Conservation (phyloP, 2,888 invertebrate species). For the Ernsta delagoae region DNA sequence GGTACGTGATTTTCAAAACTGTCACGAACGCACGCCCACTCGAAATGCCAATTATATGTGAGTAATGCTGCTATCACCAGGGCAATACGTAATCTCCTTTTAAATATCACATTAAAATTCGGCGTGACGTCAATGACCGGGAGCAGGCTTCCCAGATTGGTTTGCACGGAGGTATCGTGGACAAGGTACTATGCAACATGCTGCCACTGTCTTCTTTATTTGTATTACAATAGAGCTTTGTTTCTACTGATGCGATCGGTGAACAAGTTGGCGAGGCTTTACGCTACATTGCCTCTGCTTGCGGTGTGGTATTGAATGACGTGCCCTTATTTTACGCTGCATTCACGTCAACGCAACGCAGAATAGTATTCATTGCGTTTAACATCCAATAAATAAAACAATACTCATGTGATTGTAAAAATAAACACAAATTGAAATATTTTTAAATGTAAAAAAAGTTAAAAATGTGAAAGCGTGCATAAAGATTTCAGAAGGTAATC, state of each 20-base stretch:
- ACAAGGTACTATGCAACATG: constrained; percentile 16
- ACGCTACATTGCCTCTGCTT: constrained; percentile 52
- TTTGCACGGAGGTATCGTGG: constrained; percentile 42
- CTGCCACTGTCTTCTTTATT: not conserved
- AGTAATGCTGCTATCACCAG: constrained; percentile 38
- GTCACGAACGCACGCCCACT: constrained; percentile 28
- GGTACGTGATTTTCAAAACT: constrained; percentile 26
- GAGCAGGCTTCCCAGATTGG: constrained; percentile 46
- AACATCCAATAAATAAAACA: not conserved
- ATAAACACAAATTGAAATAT: not conserved
- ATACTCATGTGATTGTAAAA: not conserved
- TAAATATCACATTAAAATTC: constrained; percentile 39
- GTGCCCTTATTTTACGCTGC: constrained; percentile 68
- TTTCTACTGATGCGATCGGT: constrained; percentile 3
- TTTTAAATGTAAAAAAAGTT: not conserved
- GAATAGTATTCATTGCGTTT: constrained; percentile 39
- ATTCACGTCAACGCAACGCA: constrained; percentile 45
- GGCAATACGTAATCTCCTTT: constrained; percentile 39
- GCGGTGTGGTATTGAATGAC: constrained; percentile 67
- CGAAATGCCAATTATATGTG: constrained; percentile 39
- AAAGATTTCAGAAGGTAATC: not conserved
- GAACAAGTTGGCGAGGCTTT: constrained; percentile 45
- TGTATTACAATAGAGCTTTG: constrained; percentile 25
- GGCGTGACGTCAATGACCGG: constrained; percentile 47
- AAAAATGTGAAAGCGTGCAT: not conserved